A percentile compares a stretch with the other conserved stretches of the same genome.
Evolutionary conservation across 2,888 invertebrate genomes (phyloP).

Genomic region (Erpobdella octoculata): DNA sequence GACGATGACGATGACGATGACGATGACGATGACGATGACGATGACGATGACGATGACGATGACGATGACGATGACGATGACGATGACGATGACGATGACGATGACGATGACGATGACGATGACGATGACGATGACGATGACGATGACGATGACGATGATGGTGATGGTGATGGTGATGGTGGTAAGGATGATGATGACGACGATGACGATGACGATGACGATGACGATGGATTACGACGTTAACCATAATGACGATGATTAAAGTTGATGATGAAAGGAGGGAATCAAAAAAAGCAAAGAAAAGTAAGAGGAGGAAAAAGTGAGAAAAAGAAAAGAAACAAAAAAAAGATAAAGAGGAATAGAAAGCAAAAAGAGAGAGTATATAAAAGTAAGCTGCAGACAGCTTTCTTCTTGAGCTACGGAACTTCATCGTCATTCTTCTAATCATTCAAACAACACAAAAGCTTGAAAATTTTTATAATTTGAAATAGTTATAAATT

Average conservation of each 20-base stretch:
- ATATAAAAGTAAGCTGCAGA: too few species aligned
- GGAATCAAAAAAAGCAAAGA: too few species aligned
- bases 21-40: not conserved
- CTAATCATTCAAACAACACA: too few species aligned
- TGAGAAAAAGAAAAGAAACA: too few species aligned
- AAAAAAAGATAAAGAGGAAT: too few species aligned
- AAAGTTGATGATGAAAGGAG: too few species aligned
- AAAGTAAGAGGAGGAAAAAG: too few species aligned
- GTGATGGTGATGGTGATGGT: not conserved
- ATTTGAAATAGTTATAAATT: too few species aligned
- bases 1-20: not conserved
- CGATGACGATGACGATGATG: not conserved
- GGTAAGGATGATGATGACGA: slow-evolving; percentile 6
- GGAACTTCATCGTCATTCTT: too few species aligned
- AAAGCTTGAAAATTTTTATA: too few species aligned
- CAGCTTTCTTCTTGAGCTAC: too few species aligned
- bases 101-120: slow-evolving; percentile 16
- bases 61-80: slow-evolving; percentile 12
- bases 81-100: not conserved
- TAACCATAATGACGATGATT: not conserved
- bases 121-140: not conserved
- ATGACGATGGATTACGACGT: not conserved
- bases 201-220: not conserved
- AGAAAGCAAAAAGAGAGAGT: too few species aligned
- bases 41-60: slow-evolving; percentile 3